A percentile compares a stretch with the other conserved stretches of the same genome.
These are phyloP conservation scores for Sander vitreus DNA, from an alignment of 2,113 vertebrate species.

Conservation along the genomic window DNA sequence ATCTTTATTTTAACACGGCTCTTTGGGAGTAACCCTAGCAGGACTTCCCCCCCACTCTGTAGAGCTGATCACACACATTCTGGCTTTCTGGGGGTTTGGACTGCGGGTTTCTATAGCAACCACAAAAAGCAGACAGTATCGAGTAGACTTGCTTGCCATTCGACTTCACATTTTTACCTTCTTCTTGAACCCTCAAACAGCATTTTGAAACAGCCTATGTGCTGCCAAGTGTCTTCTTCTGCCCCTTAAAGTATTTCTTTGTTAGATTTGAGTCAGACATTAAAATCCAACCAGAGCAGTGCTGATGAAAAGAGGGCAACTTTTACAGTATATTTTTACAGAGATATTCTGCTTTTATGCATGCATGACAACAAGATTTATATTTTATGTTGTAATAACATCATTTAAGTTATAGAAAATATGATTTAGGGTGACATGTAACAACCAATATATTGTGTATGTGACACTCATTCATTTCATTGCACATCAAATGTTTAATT, in stretches of 20 bases:
- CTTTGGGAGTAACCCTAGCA: conserved; percentile 70
- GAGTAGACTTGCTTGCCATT: conserved; percentile 34
- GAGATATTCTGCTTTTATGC: not conserved
- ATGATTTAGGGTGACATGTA: not conserved
- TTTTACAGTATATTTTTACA: not conserved
- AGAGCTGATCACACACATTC: conserved; percentile 61
- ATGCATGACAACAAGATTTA: not conserved
- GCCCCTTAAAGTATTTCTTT: conserved; percentile 36
- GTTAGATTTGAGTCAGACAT: conserved; percentile 3
- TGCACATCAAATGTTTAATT: not conserved
- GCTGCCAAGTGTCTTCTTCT: conserved; percentile 37
- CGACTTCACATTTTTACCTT: conserved; percentile 34
- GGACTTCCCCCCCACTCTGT: conserved; percentile 47
- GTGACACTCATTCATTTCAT: not conserved
- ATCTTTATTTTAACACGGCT: conserved; percentile 77
- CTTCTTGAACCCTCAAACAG: conserved; percentile 67
- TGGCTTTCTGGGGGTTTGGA: conserved; percentile 51
- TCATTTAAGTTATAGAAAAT: not conserved
- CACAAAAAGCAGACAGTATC: conserved; percentile 46
- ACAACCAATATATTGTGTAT: not conserved
- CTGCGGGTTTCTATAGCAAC: conserved; percentile 71
- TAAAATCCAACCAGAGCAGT: conserved; percentile 1
- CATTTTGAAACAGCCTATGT: conserved; percentile 50
- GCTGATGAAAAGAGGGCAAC: conserved; percentile 1
- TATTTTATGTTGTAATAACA: not conserved